Evolutionary conservation across 1,140 invertebrate genomes (phyloP).

Genomic region (Drosophila miranda): DNA sequence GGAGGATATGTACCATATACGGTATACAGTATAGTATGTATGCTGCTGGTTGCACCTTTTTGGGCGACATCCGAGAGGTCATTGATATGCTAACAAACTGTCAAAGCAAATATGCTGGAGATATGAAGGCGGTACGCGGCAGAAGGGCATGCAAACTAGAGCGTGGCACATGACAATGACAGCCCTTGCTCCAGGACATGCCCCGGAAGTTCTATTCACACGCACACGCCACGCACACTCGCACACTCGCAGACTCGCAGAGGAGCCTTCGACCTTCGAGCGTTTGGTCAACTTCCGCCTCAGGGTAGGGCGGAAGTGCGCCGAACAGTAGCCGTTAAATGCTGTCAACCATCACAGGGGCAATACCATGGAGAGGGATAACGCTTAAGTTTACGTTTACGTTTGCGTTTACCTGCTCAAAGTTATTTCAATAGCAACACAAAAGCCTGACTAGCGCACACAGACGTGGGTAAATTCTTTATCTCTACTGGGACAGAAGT

Average conservation of each 20-base stretch:
- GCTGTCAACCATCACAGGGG: conserved; percentile 29
- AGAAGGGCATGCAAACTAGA: conserved; percentile 11
- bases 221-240: conserved; percentile 20
- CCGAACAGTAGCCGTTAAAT: conserved; percentile 58
- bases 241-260: conserved; percentile 1
- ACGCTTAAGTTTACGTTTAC: conserved; percentile 20
- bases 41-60: conserved; percentile 37
- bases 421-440: conserved; percentile 7
- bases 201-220: conserved; percentile 63
- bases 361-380: neutral
- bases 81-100: conserved; percentile 69
- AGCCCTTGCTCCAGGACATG: conserved; percentile 51
- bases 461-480: conserved; percentile 6
- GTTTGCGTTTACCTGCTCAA: conserved; percentile 30
- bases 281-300: conserved; percentile 66
- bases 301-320: conserved; percentile 52
- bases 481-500: neutral
- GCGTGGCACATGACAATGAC: conserved; percentile 61
- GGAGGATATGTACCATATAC: conserved; percentile 10
- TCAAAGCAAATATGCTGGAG: conserved; percentile 62
- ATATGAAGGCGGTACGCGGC: neutral
- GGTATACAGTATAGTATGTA: conserved; percentile 7
- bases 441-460: conserved; percentile 7
- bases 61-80: conserved; percentile 33
- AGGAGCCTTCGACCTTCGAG: conserved; percentile 23